Base-by-base conservation (phyloP, 2,888 invertebrate genomes). In the Polyploca ridens region DNA sequence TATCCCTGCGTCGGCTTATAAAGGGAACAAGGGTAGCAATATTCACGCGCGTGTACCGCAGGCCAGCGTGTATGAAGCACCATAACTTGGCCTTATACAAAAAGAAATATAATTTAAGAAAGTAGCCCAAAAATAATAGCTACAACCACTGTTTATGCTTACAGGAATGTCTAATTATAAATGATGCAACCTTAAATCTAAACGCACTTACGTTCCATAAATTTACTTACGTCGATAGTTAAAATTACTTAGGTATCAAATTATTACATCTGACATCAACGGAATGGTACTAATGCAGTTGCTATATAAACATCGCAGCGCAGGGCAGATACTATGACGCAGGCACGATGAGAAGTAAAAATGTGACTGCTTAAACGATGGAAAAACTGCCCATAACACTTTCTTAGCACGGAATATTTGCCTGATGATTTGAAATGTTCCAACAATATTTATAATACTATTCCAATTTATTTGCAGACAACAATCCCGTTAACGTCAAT, bases 111-210 rank as follows among this genome's bases (percentile, higher is more conserved):
- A n/a, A 33, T 27, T 54, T 16, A 38, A 67, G 68, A 66, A 66
- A 64, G 62, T 66, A 62, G 64, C 63, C 69, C 63, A 66, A 64
- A 67, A 67, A 67, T 68, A 70, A 72, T 67, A 66, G 68, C 66
- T 62, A 67, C 61, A 74, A 64, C 74, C 75, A 75, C 72, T 73
- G 72, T 74, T 73, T n/a, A 76, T 74, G 75, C 76, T 74, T 76
- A 83, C 69, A 82, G 84, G 85, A 86, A 86, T 86, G 85, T 85
- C 80, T 81, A 83, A 78, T 76, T 74, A 74, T 77, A 80, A 66
- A 66, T 67, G 67, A 65, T 66, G 69, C 57, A 64, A 68, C 69
- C 77, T 81, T 79, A 81, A n/a, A 64, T 65, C 77, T 79, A 81
- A 68, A 67, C 69, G 74, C 67, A 70, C n/a, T 79, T 74, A 78